Evolutionary conservation across 2,797 vertebrate species (phyloP).

Genomic region (Sebastes cheni): DNA sequence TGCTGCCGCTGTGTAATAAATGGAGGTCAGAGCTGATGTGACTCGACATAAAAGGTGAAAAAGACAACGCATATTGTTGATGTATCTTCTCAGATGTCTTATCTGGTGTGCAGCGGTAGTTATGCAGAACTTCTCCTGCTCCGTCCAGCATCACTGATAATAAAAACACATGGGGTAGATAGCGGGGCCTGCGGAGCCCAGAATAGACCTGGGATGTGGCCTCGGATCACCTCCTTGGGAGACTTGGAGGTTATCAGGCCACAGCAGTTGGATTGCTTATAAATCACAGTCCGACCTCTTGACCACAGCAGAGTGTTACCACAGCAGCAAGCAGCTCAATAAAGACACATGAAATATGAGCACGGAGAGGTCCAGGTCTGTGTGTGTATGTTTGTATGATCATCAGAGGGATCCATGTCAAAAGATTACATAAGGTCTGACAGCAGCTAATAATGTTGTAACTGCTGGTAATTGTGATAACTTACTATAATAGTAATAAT

Average conservation of each 20-base stretch:
- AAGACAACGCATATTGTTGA: background rate
- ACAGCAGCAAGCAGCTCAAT: background rate
- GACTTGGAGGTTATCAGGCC: conserved; percentile 60
- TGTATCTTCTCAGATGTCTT: background rate
- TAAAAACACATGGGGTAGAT: background rate
- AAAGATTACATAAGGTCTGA: background rate
- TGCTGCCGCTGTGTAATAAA: background rate
- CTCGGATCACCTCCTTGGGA: background rate
- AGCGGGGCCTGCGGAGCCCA: background rate
- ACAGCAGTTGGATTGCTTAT: conserved; percentile 20
- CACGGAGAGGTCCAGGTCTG: background rate
- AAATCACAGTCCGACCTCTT: conserved; percentile 41
- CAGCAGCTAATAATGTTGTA: background rate
- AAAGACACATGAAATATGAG: conserved; percentile 20
- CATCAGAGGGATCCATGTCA: background rate
- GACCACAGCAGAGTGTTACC: background rate
- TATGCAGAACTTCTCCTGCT: background rate
- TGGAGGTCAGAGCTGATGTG: background rate
- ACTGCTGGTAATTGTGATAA: background rate
- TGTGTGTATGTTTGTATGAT: background rate
- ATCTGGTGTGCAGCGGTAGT: conserved; percentile 13
- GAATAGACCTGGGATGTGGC: conserved; percentile 5
- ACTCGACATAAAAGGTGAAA: background rate
- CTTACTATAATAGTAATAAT: too few relatives aligned
- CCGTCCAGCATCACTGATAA: background rate